Evolutionary conservation across 1,140 invertebrate genomes (phyloP).

Genomic region (Stratiolaelaps scimitus): DNA sequence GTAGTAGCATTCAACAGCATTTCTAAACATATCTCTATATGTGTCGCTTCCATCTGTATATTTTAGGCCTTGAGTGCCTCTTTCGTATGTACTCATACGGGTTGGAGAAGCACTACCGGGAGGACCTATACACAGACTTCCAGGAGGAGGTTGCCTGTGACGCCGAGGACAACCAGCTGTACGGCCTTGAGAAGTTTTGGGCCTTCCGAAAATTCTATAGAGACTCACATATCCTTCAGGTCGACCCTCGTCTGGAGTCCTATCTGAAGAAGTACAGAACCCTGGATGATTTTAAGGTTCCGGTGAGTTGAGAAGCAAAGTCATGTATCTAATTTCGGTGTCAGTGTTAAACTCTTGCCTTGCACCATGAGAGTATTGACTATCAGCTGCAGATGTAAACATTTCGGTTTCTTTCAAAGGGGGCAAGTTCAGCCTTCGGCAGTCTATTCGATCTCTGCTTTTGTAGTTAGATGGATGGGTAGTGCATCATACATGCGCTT

Average conservation of each 20-base stretch:
- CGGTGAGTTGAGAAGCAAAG: constrained; percentile 36
- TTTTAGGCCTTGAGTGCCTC: constrained; percentile 68
- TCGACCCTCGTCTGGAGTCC: constrained; percentile 62
- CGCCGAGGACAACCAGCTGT: constrained; percentile 82
- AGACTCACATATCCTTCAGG: constrained; percentile 51
- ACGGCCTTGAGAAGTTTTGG: constrained; percentile 98
- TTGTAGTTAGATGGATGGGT: no score
- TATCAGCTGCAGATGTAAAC: no score
- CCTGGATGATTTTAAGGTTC: constrained; percentile 70
- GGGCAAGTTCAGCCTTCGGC: no score
- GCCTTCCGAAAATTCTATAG: constrained; percentile 86
- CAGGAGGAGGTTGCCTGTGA: constrained; percentile 83
- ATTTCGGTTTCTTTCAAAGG: no score
- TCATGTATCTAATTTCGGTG: constrained; percentile 31
- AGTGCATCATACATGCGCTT: no score
- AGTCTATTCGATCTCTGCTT: no score
- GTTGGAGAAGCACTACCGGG: constrained; percentile 82
- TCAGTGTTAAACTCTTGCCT: not conserved
- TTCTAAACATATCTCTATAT: constrained; percentile 27
- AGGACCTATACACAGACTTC: constrained; percentile 86
- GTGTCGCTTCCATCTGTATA: constrained; percentile 41
- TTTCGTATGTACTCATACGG: constrained; percentile 99
- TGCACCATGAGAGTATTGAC: no score
- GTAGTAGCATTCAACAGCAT: no score
- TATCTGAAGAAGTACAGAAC: constrained; percentile 77